phyloP scores from a whole-genome alignment of 2,888 invertebrate genomes.

The Taenaris catops region DNA sequence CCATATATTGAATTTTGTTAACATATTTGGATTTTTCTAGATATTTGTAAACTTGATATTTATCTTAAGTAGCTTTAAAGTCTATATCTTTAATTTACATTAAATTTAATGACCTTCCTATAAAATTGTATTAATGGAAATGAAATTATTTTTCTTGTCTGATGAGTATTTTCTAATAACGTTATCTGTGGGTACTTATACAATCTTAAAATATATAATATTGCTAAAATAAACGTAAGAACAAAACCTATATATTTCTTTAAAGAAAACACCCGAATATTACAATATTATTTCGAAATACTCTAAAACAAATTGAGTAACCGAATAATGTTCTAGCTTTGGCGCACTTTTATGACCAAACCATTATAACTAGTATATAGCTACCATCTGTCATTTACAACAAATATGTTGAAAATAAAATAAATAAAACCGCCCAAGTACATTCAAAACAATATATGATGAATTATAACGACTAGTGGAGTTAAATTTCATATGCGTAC shows the following conservation, averaged over 20 bases:
- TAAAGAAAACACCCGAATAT: slow-evolving; percentile 5
- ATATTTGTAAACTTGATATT: no score
- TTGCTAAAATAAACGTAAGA: slow-evolving; percentile 22
- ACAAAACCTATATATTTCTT: slow-evolving; percentile 10
- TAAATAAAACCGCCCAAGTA: slow-evolving; percentile 9
- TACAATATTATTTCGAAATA: slow-evolving; percentile 10
- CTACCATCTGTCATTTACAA: slow-evolving; percentile 8
- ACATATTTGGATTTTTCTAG: no score
- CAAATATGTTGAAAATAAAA: neutral
- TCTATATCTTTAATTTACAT: no score
- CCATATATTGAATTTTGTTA: no score
- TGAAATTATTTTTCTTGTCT: no score
- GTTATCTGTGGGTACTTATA: neutral
- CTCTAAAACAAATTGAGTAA: slow-evolving; percentile 10
- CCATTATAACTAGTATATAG: slow-evolving; percentile 21
- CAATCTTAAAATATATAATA: slow-evolving; percentile 9
- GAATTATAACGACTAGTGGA: slow-evolving; percentile 45
- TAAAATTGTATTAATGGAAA: no score
- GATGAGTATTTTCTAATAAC: no score
- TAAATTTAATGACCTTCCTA: no score
- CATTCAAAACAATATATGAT: slow-evolving; percentile 8
- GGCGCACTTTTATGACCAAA: slow-evolving; percentile 65
- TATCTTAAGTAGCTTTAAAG: no score
- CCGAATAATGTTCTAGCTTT: slow-evolving; percentile 46
- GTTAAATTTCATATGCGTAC: slow-evolving; percentile 35